Percentiles rank a stretch among this genome's conserved stretches.
Evolutionary conservation across 2,888 invertebrate genomes (phyloP).

Genomic region (Cecidostiba fungosa): DNA sequence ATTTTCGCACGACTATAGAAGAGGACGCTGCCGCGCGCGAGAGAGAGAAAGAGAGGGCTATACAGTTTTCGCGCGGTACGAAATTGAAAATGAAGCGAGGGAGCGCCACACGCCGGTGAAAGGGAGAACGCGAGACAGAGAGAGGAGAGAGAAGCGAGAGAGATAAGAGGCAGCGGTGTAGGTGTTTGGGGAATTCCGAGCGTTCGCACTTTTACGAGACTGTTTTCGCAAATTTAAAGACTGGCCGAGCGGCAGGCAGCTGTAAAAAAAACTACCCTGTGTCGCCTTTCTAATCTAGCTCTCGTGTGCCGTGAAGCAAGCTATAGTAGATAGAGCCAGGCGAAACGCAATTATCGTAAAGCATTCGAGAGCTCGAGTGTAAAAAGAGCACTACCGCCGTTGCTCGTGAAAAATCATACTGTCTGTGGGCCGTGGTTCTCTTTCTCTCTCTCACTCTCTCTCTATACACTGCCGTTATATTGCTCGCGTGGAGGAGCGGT

Average conservation of each 20-base stretch:
- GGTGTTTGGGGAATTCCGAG: constrained; percentile 55
- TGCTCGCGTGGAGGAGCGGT: not conserved
- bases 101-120: constrained; percentile 40
- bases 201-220: constrained; percentile 66
- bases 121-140: constrained; percentile 57
- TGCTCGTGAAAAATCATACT: constrained; percentile 46
- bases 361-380: constrained; percentile 38
- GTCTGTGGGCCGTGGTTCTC: not conserved
- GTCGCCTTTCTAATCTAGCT: constrained; percentile 50
- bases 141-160: constrained; percentile 59
- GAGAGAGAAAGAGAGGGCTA: not conserved
- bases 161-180: constrained; percentile 38
- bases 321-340: constrained; percentile 1
- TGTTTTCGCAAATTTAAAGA: constrained; percentile 68
- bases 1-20: constrained; percentile 18
- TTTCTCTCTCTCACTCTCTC: no score
- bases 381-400: constrained; percentile 24
- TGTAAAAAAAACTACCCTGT: constrained; percentile 67
- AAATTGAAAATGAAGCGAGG: constrained; percentile 58
- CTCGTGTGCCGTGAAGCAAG: not conserved
- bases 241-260: constrained; percentile 51
- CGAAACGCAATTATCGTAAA: constrained; percentile 60
- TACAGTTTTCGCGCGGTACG: constrained; percentile 20
- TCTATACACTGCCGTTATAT: constrained; percentile 11
- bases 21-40: not conserved